Evolutionary conservation across 2,113 vertebrate genomes (phyloP).

Genomic region (Onychostoma macrolepis): DNA sequence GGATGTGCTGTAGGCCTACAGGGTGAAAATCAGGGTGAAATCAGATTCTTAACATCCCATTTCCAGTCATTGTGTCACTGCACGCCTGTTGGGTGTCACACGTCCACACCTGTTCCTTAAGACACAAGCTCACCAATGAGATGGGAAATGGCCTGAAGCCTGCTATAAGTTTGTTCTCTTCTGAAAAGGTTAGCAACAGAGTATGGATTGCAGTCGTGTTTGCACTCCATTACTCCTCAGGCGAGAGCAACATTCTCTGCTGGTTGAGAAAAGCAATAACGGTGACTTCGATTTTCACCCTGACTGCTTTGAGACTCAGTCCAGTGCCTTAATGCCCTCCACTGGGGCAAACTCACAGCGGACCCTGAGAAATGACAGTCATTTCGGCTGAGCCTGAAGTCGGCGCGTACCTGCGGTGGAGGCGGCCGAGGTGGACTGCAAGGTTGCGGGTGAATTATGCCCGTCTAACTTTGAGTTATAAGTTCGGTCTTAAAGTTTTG

Average conservation of each 20-base stretch:
- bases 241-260: slow-evolving; percentile 23
- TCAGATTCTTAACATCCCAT: neutral
- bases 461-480: slow-evolving; percentile 42
- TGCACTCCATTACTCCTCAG: slow-evolving; percentile 18
- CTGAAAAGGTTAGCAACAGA: slow-evolving; percentile 30
- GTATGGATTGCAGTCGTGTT: slow-evolving; percentile 19
- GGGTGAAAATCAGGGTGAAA: slow-evolving; percentile 5
- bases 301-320: slow-evolving; percentile 49
- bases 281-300: slow-evolving; percentile 53
- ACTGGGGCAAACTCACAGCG: slow-evolving; percentile 22
- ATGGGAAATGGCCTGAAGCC: neutral
- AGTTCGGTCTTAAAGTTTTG: slow-evolving; percentile 17
- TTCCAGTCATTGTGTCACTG: neutral
- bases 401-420: slow-evolving; percentile 13
- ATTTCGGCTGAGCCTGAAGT: slow-evolving; percentile 29
- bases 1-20: neutral
- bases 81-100: neutral
- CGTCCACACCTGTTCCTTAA: neutral
- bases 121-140: neutral
- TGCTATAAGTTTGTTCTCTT: slow-evolving; percentile 10
- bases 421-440: slow-evolving; percentile 14
- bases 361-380: slow-evolving; percentile 43
- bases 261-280: slow-evolving; percentile 45
- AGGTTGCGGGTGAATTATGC: slow-evolving; percentile 47
- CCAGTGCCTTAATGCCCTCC: slow-evolving; percentile 48